Percentiles rank a stretch among this genome's conserved stretches.
phyloP scores from a whole-genome alignment of 35 echinoderm and acorn worm genomes.

The Ptychodera flava region DNA sequence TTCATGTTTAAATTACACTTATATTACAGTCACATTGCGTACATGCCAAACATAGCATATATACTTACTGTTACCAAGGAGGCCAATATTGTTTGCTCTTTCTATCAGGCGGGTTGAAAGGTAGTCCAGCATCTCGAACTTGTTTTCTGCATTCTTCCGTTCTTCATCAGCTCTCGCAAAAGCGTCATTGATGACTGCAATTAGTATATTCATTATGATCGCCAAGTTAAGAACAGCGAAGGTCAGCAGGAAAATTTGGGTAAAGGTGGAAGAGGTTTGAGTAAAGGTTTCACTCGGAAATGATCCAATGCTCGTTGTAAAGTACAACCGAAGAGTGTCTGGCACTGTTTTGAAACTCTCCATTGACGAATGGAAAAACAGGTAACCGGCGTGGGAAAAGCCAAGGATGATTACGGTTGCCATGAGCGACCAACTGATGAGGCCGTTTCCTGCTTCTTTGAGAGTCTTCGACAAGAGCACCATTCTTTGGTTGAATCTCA shows the following conservation, averaged over 20 bases:
- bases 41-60: no score
- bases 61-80: background rate
- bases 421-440: background rate
- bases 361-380: background rate
- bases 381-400: background rate
- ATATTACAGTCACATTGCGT: no score
- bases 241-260: background rate
- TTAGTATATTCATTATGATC: background rate
- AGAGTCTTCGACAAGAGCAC: slow-evolving; percentile 56
- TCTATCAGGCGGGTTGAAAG: background rate
- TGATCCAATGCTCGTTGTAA: background rate
- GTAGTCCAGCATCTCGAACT: background rate
- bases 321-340: background rate
- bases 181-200: background rate
- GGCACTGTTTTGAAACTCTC: background rate
- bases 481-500: slow-evolving; percentile 80
- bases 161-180: background rate
- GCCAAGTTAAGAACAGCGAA: background rate
- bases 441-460: background rate
- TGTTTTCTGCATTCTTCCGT: background rate
- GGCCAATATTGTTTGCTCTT: background rate
- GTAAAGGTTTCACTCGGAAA: background rate
- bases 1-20: no score
- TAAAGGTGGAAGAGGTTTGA: background rate
- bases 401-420: background rate